Evolutionary conservation across 2,113 vertebrate species (phyloP), one percentile per base, ranked within the genome.

Genomic region (Pelvicachromis taeniatus): DNA sequence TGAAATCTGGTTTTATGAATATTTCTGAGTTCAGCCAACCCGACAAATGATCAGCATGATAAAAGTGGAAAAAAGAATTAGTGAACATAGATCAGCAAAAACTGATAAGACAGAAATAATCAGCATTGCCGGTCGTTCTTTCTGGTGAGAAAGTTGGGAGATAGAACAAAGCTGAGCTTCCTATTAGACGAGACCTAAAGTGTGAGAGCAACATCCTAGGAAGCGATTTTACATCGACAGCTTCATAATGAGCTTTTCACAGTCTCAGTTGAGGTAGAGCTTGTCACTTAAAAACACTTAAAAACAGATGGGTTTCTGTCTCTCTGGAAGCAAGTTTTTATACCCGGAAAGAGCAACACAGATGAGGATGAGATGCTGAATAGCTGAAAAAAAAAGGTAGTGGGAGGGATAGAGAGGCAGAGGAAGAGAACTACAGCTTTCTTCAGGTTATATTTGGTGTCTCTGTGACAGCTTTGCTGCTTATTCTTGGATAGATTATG

Each of bases 391-490:
- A 61, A 55, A 55, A 4, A 48, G 13, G 54, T 14, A 52, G 63
- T 6, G 21, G 54, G 83, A 65, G 75, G 16, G 14, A n/a, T 16
- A 16, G 56, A 48, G 48, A 45, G 40, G 65, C 65, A 42, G 50
- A 56, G 54, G 33, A 19, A 45, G 65, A 65, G 26, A 78, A 79
- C 26, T 56, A 40, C 52, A 84, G 83, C 38, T 79, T 90, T 90
- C 78, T 73, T 87, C 83, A 9, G 89, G 88, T 91, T 90, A 88
- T 91, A 89, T 90, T 89, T 88, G 85, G 88, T 88, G 59, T 81
- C 59, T 88, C 12, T 33, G 73, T 90, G 91, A 92, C 86, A 93
- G 85, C 78, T 86, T 80, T 79, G 81, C 59, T 91, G 61, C 55
- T 33, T 73, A 56, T 92, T 90, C 88, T 90, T 90, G 50, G 26